Percentiles rank a stretch among this genome's conserved stretches.
phyloP scores from a whole-genome alignment of 2,113 vertebrate species.

The Turnix velox region DNA sequence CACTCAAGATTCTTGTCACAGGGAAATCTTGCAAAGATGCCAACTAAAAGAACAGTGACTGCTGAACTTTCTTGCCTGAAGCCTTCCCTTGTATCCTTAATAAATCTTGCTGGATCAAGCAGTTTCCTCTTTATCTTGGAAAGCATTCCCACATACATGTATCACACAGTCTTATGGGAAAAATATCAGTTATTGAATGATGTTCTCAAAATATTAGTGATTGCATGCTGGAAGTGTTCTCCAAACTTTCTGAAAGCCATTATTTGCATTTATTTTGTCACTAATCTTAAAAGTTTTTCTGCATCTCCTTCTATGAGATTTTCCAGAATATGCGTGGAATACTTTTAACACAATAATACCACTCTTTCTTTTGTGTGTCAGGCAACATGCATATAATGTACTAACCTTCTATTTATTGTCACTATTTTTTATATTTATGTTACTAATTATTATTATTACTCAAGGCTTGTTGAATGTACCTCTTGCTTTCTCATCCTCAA shows the following conservation, averaged over 20 bases:
- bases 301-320: background rate
- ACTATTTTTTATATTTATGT: background rate
- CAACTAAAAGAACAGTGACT: background rate
- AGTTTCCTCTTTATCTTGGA: background rate
- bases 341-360: background rate
- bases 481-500: background rate
- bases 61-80: background rate
- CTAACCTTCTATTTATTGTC: background rate
- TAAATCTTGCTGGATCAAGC: background rate
- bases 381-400: background rate
- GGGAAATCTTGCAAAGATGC: background rate
- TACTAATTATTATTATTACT: background rate
- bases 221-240: background rate
- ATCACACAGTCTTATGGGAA: background rate
- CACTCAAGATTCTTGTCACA: background rate
- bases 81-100: background rate
- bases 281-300: background rate
- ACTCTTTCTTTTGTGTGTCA: background rate
- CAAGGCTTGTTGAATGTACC: background rate
- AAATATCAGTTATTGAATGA: background rate
- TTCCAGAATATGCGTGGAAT: background rate
- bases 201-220: background rate
- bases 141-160: background rate
- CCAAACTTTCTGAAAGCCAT: background rate
- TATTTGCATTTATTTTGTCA: background rate